A percentile compares a stretch with the other conserved stretches of the same genome.
These are phyloP conservation scores for Henicopernis longicauda DNA, from an alignment of 2,113 vertebrate genomes.

Conservation along the genomic window DNA sequence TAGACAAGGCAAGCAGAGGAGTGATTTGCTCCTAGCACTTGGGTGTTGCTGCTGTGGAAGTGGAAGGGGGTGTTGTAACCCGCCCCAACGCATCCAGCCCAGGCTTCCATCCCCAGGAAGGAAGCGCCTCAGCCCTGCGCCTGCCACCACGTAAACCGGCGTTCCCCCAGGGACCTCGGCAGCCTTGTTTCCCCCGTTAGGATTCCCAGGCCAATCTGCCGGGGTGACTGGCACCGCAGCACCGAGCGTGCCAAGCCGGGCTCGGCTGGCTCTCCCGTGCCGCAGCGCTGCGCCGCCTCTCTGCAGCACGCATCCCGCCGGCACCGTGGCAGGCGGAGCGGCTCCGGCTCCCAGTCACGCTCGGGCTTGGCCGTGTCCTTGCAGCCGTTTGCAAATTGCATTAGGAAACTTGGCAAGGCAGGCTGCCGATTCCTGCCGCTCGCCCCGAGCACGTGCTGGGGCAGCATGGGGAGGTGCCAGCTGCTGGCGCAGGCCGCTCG, in stretches of 20 bases:
- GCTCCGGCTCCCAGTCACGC: neutral
- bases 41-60: constrained; percentile 35
- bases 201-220: rapidly evolving
- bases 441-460: neutral
- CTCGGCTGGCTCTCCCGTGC: neutral
- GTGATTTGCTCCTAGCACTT: neutral
- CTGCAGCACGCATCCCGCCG: neutral
- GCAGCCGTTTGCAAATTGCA: neutral
- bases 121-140: neutral
- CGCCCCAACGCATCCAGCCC: neutral
- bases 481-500: neutral
- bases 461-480: neutral
- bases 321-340: neutral
- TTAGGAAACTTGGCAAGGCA: neutral
- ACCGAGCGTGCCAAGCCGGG: neutral
- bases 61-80: neutral
- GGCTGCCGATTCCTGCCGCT: neutral
- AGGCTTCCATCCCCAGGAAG: neutral
- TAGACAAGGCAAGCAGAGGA: neutral
- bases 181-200: neutral
- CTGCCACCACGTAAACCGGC: rapidly evolving
- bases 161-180: rapidly evolving
- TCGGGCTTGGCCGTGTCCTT: neutral
- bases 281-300: neutral
- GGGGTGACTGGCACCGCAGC: neutral